These are phyloP conservation scores for Goniozus legneri DNA, from an alignment of 1,140 invertebrate species.

Conservation along the genomic window DNA sequence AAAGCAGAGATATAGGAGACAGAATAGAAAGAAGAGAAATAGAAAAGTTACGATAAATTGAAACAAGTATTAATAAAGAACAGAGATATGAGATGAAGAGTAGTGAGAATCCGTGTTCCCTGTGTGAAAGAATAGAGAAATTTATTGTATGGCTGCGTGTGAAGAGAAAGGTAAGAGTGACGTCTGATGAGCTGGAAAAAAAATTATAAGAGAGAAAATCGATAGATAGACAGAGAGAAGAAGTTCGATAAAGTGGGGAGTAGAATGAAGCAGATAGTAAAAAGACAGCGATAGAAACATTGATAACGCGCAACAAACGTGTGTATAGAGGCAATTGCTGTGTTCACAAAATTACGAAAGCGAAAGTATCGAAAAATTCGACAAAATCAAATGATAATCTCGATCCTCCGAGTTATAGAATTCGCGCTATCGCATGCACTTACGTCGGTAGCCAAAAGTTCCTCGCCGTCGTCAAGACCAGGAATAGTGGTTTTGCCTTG, in stretches of 20 bases:
- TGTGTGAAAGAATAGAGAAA: background rate
- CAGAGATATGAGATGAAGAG: slow-evolving; percentile 4
- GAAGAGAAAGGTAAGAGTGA: slow-evolving; percentile 14
- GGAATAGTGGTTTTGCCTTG: slow-evolving; percentile 96
- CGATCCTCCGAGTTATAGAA: too few relatives aligned
- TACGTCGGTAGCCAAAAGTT: slow-evolving; percentile 92
- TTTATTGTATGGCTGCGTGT: slow-evolving; percentile 18
- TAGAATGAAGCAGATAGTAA: slow-evolving; percentile 15
- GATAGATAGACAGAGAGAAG: slow-evolving; percentile 6
- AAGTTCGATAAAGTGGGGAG: slow-evolving; percentile 13
- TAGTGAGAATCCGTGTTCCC: background rate
- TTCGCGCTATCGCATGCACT: too few relatives aligned
- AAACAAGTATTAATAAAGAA: slow-evolving; percentile 4
- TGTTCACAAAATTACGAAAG: slow-evolving; percentile 4
- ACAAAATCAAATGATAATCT: too few relatives aligned
- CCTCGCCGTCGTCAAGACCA: slow-evolving; percentile 93
- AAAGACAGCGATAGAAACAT: slow-evolving; percentile 20
- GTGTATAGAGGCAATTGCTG: slow-evolving; percentile 23
- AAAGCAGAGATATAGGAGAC: slow-evolving; percentile 4
- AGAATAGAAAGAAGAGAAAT: background rate
- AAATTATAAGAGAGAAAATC: slow-evolving; percentile 5
- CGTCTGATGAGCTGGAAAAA: slow-evolving; percentile 5
- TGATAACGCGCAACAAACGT: slow-evolving; percentile 17
- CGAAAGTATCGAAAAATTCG: background rate
- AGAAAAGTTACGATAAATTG: background rate